phyloP scores from a whole-genome alignment of 2,888 invertebrate species.

The Troides helena region DNA sequence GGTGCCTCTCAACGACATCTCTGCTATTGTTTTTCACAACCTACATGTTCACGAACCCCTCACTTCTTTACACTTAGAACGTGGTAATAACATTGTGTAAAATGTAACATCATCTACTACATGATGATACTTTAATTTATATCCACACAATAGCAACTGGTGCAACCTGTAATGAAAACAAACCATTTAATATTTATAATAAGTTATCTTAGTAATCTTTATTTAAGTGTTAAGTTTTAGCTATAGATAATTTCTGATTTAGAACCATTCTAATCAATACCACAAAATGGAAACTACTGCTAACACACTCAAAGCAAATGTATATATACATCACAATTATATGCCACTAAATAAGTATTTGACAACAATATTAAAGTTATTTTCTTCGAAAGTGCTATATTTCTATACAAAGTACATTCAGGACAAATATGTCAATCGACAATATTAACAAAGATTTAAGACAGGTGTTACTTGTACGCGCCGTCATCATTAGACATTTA shows the following conservation, averaged over 20 bases:
- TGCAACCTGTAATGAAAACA: conserved; percentile 57
- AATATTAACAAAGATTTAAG: conserved; percentile 19
- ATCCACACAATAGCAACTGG: conserved; percentile 43
- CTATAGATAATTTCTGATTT: too few species aligned
- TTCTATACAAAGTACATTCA: conserved; percentile 38
- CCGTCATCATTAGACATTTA: conserved; percentile 35
- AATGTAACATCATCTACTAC: conserved; percentile 75
- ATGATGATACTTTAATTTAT: conserved; percentile 68
- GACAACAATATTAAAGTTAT: conserved; percentile 29
- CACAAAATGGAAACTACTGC: too few species aligned
- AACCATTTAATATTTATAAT: too few species aligned
- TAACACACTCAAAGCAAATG: too few species aligned
- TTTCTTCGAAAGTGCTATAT: conserved; percentile 44
- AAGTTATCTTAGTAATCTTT: too few species aligned
- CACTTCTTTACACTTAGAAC: conserved; percentile 74
- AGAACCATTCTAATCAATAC: too few species aligned
- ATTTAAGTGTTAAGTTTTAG: too few species aligned
- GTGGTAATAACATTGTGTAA: conserved; percentile 74
- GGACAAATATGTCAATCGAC: conserved; percentile 49
- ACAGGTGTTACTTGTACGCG: conserved; percentile 9
- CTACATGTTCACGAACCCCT: conserved; percentile 75
- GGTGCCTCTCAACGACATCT: conserved; percentile 77
- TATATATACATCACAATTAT: too few species aligned
- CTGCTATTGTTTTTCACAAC: conserved; percentile 56
- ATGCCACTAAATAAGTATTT: too few species aligned